Percentiles rank a stretch among this genome's conserved stretches.
Evolutionary conservation across 1,140 invertebrate genomes (phyloP).

Genomic region (Pentalonia nigronervosa): DNA sequence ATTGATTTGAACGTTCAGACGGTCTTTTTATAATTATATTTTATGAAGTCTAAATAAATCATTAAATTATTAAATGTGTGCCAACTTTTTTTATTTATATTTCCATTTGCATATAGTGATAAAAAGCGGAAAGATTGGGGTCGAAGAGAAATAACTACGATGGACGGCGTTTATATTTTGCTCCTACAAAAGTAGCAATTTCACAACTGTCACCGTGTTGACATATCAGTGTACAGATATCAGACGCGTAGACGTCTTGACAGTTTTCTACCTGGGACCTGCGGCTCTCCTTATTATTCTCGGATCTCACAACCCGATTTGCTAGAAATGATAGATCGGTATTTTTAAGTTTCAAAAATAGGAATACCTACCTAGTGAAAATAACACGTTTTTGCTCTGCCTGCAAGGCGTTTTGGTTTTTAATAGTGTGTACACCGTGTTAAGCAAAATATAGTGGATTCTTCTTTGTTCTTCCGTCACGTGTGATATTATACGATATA

Average conservation of each 20-base stretch:
- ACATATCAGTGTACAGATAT: conserved; percentile 20
- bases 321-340: background rate
- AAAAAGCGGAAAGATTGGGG: background rate
- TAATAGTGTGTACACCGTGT: too few relatives aligned
- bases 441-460: too few relatives aligned
- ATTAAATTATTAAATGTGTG: background rate
- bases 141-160: conserved; percentile 7
- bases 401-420: too few relatives aligned
- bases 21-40: background rate
- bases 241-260: background rate
- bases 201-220: conserved; percentile 39
- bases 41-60: background rate
- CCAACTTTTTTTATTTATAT: background rate
- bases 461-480: too few relatives aligned
- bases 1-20: too few relatives aligned
- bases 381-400: background rate
- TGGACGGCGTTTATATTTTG: background rate
- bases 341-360: background rate
- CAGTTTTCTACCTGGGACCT: background rate
- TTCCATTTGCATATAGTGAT: background rate
- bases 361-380: background rate
- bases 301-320: background rate
- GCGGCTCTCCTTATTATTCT: background rate
- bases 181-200: conserved; percentile 3
- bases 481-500: too few relatives aligned